These are phyloP conservation scores for Phacellophora camtschatica DNA, from an alignment of 30 jellyfish, hydroid and myxozoan genomes.

Conservation along the genomic window DNA sequence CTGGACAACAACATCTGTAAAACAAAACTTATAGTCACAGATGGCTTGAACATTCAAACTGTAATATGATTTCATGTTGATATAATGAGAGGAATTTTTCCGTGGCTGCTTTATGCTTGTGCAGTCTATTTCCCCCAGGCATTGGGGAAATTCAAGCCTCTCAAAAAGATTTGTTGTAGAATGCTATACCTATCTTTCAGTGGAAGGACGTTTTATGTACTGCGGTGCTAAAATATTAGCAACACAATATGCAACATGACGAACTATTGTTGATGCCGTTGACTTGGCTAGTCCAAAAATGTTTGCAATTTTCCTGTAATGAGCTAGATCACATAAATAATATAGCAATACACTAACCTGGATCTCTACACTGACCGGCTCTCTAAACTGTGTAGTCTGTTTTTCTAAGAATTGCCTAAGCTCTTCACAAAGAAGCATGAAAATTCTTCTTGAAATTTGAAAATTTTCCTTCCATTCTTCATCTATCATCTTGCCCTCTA, in stretches of 20 bases:
- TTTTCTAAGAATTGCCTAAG: background rate
- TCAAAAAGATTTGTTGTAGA: background rate
- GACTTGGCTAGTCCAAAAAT: constrained; percentile 21
- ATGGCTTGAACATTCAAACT: constrained; percentile 28
- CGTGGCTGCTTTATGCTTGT: constrained; percentile 7
- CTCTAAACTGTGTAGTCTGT: background rate
- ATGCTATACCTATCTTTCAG: background rate
- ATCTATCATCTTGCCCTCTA: background rate
- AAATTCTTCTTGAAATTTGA: background rate
- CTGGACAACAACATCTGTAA: constrained; percentile 20
- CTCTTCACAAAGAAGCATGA: background rate
- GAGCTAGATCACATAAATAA: background rate
- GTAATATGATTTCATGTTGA: constrained; percentile 11
- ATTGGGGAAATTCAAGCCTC: constrained; percentile 17
- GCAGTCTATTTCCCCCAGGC: constrained; percentile 23
- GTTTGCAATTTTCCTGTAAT: background rate
- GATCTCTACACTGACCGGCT: background rate
- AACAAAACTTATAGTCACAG: background rate
- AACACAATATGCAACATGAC: constrained; percentile 1
- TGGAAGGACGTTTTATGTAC: constrained; percentile 25
- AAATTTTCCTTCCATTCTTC: constrained; percentile 15
- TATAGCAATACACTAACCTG: constrained; percentile 8
- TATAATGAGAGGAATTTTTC: background rate
- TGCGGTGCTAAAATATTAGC: background rate
- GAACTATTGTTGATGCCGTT: constrained; percentile 13